Evolutionary conservation across 2,888 invertebrate genomes (phyloP), one percentile per base, ranked within the genome.

Genomic region (Cremastinae sp.): DNA sequence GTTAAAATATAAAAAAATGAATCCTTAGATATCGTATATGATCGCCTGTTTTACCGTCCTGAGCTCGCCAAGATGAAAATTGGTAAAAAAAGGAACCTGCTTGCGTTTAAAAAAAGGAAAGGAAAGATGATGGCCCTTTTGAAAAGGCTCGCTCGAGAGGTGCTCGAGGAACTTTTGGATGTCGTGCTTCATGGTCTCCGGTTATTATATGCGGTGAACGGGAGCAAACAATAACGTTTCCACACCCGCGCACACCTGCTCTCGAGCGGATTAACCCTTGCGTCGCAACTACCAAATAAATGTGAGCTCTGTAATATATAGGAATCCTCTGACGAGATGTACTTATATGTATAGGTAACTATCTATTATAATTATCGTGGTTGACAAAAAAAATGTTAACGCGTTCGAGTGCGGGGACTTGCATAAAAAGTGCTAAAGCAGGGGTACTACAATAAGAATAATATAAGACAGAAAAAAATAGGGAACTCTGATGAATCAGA

Each of bases 171-270:
- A 47, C 80, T 83, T 73, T 66, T 61, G 74, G 68, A 68, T 47
- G 76, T 18, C 12, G 12, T 12, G 14, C 14, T 9, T 10, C 16
- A 78, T 66, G 66, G 62, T 75, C 73, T 73, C 74, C 59, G 75
- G 73, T 78, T 78, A 59, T 80, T 79, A 75, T 81, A 79, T 79
- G n/a, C 76, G 64, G 49, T 55, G 28, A n/a, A 59, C 75, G 64
- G 61, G 76, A 73, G 79, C 80, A 83, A 28, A 86, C 83, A 84
- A 86, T 86, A 84, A 85, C 84, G 81, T 83, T 84, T 85, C 83
- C 86, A 84, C 28, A 28, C 84, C 85, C 83, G 83, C 83, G 83
- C 86, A 79, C 85, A 86, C 86, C 86, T 86, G 85, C 85, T 66
- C 49, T 28, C 56, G 51, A 55, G 49, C 41, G 59, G 74, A 37